Conservation (phyloP, 2,797 vertebrate genomes). For the Peromyscus melanophrys region DNA sequence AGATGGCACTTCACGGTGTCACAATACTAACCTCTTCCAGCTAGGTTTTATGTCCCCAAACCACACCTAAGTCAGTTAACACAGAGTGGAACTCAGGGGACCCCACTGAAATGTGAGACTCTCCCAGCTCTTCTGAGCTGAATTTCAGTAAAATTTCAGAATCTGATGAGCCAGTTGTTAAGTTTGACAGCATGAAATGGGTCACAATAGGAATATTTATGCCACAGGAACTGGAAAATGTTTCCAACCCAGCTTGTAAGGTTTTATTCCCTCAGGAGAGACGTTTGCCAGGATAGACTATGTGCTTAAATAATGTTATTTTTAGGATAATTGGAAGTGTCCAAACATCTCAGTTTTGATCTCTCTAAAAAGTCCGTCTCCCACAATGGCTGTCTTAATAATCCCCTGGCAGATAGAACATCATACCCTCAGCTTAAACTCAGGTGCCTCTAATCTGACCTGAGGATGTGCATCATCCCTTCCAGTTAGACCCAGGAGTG, state of each 20-base stretch:
- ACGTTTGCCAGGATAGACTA: neutral
- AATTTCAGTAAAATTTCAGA: conserved; percentile 12
- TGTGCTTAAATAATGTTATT: neutral
- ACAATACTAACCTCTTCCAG: neutral
- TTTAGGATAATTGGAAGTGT: conserved; percentile 53
- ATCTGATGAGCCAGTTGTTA: neutral
- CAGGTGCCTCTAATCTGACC: neutral
- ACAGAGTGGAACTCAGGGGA: neutral
- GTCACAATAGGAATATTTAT: neutral
- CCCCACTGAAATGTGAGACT: neutral
- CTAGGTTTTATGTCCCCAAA: neutral
- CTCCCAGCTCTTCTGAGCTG: neutral
- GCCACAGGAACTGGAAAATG: neutral
- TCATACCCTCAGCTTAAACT: neutral
- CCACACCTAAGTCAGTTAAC: neutral
- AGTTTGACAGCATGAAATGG: conserved; percentile 1
- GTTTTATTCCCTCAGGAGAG: neutral
- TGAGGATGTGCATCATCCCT: neutral
- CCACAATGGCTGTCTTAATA: neutral
- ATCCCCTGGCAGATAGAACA: neutral
- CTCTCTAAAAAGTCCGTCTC: neutral
- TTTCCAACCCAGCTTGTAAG: neutral
- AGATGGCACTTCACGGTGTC: neutral
- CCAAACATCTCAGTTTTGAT: conserved; percentile 13
- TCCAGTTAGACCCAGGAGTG: neutral